Evolutionary conservation across 2,888 invertebrate genomes (phyloP), one percentile per base, ranked within the genome.

Genomic region (Amitus sp.): DNA sequence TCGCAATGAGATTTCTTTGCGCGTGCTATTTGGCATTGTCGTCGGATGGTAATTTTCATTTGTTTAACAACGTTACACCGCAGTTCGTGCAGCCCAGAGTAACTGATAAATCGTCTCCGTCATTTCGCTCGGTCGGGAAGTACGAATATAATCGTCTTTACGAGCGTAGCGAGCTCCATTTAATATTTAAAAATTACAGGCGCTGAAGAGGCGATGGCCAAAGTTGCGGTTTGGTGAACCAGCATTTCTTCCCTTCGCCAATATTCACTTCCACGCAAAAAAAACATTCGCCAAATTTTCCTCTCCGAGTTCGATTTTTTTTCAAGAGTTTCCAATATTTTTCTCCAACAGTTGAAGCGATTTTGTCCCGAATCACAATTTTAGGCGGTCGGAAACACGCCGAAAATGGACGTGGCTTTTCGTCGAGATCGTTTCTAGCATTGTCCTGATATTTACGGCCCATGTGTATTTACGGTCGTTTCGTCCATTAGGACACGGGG

Each of bases 121-220:
- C 66, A 61, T 66, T 48, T 67, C 62, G 57, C 33, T 64, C 60
- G 60, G 64, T 61, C 47, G 61, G 65, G 66, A 64, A 69, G 65
- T 64, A 65, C 67, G 66, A 59, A 66, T 69, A 70, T 72, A 70
- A 74, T 72, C 72, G 70, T 75, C 78, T 77, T 77, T 76, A 77
- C 76, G 78, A 72, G 73, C 76, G 70, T 68, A 68, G 68, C 62
- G 64, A 71, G 74, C 72, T 76, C 74, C 78, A 79, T 80, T 80
- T 78, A 80, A 80, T 80, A 80, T 80, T 80, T 78, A 79, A 80
- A 80, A 75, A 76, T 73, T 71, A 70, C 72, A 76, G 73, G 70
- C 72, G 75, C 74, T 73, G 75, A 74, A 73, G 75, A 76, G 76
- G 70, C 73, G 74, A 73, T 72, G 76, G 75, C 77, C 77, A 49